These are phyloP conservation scores for Notocelia uddmanniana DNA, from an alignment of 2,888 invertebrate genomes.

Conservation along the genomic window DNA sequence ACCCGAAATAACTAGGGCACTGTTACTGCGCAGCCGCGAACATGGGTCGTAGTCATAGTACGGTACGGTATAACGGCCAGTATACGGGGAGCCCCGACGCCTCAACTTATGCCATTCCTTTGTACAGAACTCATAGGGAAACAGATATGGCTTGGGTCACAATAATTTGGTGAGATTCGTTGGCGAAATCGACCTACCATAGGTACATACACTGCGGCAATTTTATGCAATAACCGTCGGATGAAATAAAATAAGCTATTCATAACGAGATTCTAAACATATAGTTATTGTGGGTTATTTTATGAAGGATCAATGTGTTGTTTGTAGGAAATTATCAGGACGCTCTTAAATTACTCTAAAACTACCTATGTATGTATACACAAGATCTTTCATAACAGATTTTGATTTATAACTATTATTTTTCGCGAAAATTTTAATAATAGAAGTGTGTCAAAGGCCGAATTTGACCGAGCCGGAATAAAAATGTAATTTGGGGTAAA, in stretches of 20 bases:
- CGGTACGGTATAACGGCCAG: constrained; percentile 58
- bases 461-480: too few species aligned
- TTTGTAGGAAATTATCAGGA: too few species aligned
- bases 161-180: constrained; percentile 54
- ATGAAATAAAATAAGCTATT: neutral
- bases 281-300: neutral
- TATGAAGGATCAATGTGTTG: too few species aligned
- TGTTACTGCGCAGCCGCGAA: constrained; percentile 79
- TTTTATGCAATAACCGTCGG: constrained; percentile 53
- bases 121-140: constrained; percentile 20
- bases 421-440: too few species aligned
- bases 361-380: neutral
- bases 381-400: neutral
- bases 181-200: constrained; percentile 72
- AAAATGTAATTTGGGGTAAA: too few species aligned
- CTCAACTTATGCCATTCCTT: neutral
- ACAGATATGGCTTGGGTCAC: constrained; percentile 53
- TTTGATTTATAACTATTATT: too few species aligned
- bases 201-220: constrained; percentile 57
- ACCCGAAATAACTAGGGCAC: constrained; percentile 84
- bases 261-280: neutral
- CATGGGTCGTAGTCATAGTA: constrained; percentile 68
- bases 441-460: too few species aligned
- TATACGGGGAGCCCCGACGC: constrained; percentile 53
- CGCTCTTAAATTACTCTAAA: neutral